Percentiles rank a stretch among this genome's conserved stretches.
These are phyloP conservation scores for Hippolais icterina DNA, from an alignment of 2,113 vertebrate genomes.

Conservation along the genomic window DNA sequence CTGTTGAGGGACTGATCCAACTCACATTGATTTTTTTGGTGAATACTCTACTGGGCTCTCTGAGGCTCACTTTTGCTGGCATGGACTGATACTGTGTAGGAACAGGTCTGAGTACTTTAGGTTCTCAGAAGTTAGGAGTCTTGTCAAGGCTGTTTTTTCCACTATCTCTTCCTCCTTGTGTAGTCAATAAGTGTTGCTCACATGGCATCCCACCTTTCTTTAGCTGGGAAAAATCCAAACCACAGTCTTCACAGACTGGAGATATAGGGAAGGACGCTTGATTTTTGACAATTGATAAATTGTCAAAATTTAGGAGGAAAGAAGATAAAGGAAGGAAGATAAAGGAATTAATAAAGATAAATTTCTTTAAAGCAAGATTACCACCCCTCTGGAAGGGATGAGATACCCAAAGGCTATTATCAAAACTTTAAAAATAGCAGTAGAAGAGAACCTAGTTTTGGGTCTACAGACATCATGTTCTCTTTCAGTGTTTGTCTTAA, in stretches of 20 bases:
- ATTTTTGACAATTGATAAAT: not conserved
- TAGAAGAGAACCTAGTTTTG: not conserved
- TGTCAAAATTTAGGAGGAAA: no score
- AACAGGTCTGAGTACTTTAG: not conserved
- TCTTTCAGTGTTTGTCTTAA: not conserved
- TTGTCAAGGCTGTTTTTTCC: not conserved
- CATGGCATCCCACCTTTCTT: not conserved
- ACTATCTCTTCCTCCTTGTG: not conserved
- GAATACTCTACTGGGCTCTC: not conserved
- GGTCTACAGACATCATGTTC: not conserved
- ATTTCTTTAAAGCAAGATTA: not conserved
- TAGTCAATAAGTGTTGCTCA: not conserved
- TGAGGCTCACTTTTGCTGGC: not conserved
- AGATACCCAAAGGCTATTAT: not conserved
- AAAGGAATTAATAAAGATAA: not conserved
- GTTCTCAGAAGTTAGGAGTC: not conserved
- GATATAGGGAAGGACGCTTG: not conserved
- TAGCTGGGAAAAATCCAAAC: not conserved
- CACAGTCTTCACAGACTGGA: not conserved
- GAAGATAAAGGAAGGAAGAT: no score
- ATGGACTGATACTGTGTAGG: not conserved
- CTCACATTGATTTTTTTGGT: not conserved
- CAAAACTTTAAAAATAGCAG: not conserved
- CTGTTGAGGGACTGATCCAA: not conserved
- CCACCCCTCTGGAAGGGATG: not conserved